Evolutionary conservation across 1,140 invertebrate species (phyloP).

Genomic region (Bombus pascuorum): DNA sequence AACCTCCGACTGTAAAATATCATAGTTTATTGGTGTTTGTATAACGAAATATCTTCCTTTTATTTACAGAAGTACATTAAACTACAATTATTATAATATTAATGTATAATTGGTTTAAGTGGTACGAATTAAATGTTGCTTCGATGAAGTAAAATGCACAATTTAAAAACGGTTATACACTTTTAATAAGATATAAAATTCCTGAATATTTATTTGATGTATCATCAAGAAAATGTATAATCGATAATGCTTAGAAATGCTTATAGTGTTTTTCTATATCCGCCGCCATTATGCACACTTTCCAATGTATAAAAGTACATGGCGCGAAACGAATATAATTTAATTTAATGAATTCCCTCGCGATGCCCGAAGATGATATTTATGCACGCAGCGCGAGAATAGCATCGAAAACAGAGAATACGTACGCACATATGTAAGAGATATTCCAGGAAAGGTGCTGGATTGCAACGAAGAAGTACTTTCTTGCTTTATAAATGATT

Average conservation of each 20-base stretch:
- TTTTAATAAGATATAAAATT: background rate
- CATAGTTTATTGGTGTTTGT: too few species aligned
- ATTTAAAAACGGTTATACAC: background rate
- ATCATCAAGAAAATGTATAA: too few species aligned
- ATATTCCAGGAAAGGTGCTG: slow-evolving; percentile 16
- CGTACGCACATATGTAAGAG: background rate
- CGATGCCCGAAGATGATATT: background rate
- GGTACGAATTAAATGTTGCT: too few species aligned
- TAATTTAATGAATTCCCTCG: slow-evolving; percentile 10
- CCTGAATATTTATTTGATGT: background rate
- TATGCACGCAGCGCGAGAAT: background rate
- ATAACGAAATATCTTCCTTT: too few species aligned
- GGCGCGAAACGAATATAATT: background rate
- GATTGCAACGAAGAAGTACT: background rate
- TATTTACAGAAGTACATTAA: background rate
- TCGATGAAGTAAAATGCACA: background rate
- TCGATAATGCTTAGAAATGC: too few species aligned
- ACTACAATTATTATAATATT: background rate
- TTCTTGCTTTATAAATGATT: slow-evolving; percentile 41
- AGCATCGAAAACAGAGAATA: background rate
- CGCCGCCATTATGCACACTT: background rate
- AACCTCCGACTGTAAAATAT: too few species aligned
- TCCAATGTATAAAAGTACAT: background rate
- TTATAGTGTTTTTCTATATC: background rate
- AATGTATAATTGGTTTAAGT: background rate